Conservation (phyloP, 2,888 invertebrate genomes). For the Ditula angustiorana region DNA sequence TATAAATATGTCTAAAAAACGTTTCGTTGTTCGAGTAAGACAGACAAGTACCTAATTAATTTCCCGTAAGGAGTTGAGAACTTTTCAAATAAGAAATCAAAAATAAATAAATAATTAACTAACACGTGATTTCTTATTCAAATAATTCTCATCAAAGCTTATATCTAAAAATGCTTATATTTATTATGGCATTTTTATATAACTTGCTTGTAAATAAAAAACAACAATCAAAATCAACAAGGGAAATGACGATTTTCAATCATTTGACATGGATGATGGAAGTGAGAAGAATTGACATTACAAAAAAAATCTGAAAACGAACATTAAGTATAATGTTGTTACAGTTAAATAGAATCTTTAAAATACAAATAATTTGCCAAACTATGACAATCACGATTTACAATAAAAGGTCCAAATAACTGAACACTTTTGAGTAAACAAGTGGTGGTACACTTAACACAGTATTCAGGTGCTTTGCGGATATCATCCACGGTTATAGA, state of each 20-base stretch:
- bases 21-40: conserved; percentile 4
- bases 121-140: conserved; percentile 77
- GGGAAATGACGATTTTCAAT: conserved; percentile 34
- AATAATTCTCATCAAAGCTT: conserved; percentile 73
- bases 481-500: too few relatives aligned
- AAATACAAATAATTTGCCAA: neutral
- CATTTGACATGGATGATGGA: conserved; percentile 3
- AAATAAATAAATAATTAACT: conserved; percentile 53
- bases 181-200: conserved; percentile 80
- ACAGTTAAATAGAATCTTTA: neutral
- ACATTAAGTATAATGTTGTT: neutral
- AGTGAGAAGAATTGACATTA: neutral
- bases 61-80: conserved; percentile 62
- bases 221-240: conserved; percentile 50
- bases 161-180: conserved; percentile 72
- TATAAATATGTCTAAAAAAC: conserved; percentile 8
- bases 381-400: neutral
- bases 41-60: conserved; percentile 20
- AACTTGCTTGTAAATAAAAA: conserved; percentile 52
- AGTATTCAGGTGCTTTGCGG: too few relatives aligned
- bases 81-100: conserved; percentile 81
- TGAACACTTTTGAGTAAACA: too few relatives aligned
- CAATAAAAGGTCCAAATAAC: too few relatives aligned
- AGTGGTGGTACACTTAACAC: too few relatives aligned
- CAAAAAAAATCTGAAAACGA: neutral